These are phyloP conservation scores for Arbacia lixula DNA, from an alignment of 53 echinoderm and acorn worm species.

Conservation along the genomic window DNA sequence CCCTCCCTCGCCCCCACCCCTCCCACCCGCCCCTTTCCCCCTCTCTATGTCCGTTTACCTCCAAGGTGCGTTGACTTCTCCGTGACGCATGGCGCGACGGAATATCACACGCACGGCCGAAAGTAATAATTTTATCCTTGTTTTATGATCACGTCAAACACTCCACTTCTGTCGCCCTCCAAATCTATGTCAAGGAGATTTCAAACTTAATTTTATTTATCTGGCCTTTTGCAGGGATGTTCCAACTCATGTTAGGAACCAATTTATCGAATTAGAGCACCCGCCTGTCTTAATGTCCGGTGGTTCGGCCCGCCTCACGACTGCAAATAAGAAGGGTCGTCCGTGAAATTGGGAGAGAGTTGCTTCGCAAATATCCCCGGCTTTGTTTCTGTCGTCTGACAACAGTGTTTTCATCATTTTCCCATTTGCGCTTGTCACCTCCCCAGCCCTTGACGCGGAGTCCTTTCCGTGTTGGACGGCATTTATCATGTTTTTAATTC, in stretches of 20 bases:
- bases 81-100: too few species aligned
- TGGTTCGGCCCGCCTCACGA: background rate
- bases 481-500: too few species aligned
- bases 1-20: too few species aligned
- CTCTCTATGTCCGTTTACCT: too few species aligned
- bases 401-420: background rate
- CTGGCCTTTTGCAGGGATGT: slow-evolving; percentile 7
- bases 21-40: too few species aligned
- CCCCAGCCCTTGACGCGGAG: too few species aligned
- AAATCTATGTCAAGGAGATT: background rate
- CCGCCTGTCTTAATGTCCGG: background rate
- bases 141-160: too few species aligned
- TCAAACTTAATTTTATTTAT: slow-evolving; percentile 12
- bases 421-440: background rate
- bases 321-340: background rate
- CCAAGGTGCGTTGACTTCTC: too few species aligned
- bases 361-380: background rate
- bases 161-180: background rate
- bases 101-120: too few species aligned
- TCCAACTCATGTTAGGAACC: background rate
- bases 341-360: background rate
- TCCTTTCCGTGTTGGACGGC: too few species aligned
- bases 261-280: background rate
- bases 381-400: background rate
- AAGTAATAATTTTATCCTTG: too few species aligned